A percentile compares a stretch with the other conserved stretches of the same genome.
Evolutionary conservation across 1,140 invertebrate species (phyloP).

Genomic region (Caerostris extrusa): DNA sequence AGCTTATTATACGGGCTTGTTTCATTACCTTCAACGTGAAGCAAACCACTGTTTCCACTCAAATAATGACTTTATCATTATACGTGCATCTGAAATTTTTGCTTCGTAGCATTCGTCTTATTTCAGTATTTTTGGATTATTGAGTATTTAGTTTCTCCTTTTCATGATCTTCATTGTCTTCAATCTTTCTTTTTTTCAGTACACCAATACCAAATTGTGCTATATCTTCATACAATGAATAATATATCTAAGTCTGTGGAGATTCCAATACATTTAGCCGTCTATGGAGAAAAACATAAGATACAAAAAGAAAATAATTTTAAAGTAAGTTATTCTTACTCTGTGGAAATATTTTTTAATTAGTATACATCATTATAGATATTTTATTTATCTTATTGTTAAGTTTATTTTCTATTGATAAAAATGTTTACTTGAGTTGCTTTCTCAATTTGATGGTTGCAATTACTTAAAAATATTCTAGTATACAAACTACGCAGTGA

Average conservation of each 20-base stretch:
- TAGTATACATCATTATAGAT: neutral
- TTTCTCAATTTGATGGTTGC: neutral
- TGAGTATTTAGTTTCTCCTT: neutral
- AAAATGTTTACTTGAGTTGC: neutral
- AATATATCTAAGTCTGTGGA: neutral
- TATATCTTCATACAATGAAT: neutral
- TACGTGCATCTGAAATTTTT: too few relatives aligned
- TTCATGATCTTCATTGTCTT: neutral
- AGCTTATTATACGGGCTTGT: too few relatives aligned
- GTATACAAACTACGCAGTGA: too few relatives aligned
- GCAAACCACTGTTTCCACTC: too few relatives aligned
- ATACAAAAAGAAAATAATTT: neutral
- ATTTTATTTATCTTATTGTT: too few relatives aligned
- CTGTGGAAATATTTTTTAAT: too few relatives aligned
- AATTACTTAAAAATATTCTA: too few relatives aligned
- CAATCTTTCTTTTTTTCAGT: neutral
- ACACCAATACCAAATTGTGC: conserved; percentile 15
- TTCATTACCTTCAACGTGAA: too few relatives aligned
- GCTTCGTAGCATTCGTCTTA: neutral
- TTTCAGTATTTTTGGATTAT: neutral
- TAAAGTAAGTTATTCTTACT: neutral
- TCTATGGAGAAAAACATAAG: neutral
- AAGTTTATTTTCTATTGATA: too few relatives aligned
- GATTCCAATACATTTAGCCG: neutral
- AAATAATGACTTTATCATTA: too few relatives aligned